Evolutionary conservation across 1,140 invertebrate species (phyloP).

Genomic region (Drosophila nigromelanica): DNA sequence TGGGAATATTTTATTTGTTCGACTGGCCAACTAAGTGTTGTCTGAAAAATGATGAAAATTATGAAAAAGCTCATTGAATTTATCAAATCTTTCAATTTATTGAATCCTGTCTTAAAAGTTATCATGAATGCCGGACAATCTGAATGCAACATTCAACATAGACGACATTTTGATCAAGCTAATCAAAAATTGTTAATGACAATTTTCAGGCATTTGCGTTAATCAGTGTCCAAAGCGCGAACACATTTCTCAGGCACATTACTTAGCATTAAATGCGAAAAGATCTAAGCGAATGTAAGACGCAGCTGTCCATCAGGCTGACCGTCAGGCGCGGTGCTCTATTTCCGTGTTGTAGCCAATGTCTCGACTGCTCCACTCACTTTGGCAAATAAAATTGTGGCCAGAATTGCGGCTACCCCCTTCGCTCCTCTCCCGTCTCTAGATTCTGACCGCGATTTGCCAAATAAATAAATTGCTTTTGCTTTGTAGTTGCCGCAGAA

Average conservation of each 20-base stretch:
- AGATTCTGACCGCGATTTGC: conserved; percentile 50
- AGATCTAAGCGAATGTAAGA: conserved; percentile 53
- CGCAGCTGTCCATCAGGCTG: conserved; percentile 63
- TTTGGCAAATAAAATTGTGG: conserved; percentile 23
- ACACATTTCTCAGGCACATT: conserved; percentile 35
- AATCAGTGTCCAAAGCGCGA: conserved; percentile 40
- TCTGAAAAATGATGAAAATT: too few species aligned
- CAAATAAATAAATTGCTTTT: conserved; percentile 69
- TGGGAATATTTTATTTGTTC: too few species aligned
- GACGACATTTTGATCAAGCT: conserved; percentile 4
- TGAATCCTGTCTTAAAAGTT: too few species aligned
- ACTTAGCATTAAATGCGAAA: conserved; percentile 42
- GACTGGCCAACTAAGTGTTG: too few species aligned
- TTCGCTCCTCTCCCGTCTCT: conserved; percentile 3
- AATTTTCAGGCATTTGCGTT: conserved; percentile 17
- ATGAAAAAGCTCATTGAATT: too few species aligned
- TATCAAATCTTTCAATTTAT: too few species aligned
- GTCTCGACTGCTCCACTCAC: background rate
- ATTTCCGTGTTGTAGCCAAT: conserved; percentile 1
- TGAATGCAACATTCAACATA: background rate
- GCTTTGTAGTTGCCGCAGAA: conserved; percentile 51
- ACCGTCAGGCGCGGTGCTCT: conserved; percentile 8
- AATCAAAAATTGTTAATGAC: conserved; percentile 26
- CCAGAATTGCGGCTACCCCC: conserved; percentile 27
- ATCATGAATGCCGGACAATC: too few species aligned